Percentiles rank a stretch among this genome's conserved stretches.
Conservation (phyloP, 2,797 vertebrate species). For the Anguilla pacifica region DNA sequence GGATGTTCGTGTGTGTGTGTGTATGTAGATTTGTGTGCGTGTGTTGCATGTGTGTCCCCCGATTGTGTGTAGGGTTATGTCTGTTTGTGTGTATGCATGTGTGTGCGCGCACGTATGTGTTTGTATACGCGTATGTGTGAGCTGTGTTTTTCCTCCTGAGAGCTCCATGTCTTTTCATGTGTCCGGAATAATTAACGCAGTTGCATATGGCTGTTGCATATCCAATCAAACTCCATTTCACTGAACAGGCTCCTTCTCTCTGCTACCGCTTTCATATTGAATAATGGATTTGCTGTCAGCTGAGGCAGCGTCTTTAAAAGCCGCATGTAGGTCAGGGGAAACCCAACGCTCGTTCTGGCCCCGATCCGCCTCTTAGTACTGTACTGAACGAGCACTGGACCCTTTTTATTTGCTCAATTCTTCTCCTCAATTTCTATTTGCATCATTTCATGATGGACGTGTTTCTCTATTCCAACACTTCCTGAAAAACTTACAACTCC, state of each 20-base stretch:
- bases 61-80: background rate
- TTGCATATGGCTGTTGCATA: background rate
- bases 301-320: background rate
- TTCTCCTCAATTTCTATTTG: background rate
- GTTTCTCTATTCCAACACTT: background rate
- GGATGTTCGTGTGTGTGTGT: background rate
- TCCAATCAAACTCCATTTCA: conserved; percentile 18
- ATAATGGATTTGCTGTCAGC: background rate
- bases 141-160: background rate
- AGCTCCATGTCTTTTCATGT: background rate
- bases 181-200: background rate
- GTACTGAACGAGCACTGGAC: too few relatives aligned
- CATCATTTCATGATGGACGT: background rate
- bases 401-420: background rate
- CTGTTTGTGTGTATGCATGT: background rate
- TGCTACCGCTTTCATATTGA: background rate
- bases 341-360: background rate
- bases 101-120: background rate
- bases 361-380: background rate
- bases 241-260: background rate
- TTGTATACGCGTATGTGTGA: background rate
- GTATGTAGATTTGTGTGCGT: background rate
- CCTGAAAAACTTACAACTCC: background rate
- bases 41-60: background rate
- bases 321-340: background rate